A percentile compares a stretch with the other conserved stretches of the same genome.
These are phyloP conservation scores for Aratinga solstitialis DNA, from an alignment of 2,797 vertebrate genomes.

Conservation along the genomic window DNA sequence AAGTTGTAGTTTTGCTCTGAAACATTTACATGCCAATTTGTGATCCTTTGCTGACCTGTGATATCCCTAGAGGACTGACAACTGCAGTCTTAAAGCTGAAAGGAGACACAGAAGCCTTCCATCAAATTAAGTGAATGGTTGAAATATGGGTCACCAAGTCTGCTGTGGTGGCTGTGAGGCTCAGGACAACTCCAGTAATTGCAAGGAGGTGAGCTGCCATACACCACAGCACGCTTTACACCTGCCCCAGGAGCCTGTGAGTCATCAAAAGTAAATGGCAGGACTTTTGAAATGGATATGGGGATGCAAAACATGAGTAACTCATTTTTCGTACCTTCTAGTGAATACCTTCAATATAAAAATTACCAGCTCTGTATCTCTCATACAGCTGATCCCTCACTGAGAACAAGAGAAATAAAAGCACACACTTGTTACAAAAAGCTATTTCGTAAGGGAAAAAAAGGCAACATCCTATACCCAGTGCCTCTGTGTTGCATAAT, in stretches of 20 bases:
- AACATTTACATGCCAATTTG: not conserved
- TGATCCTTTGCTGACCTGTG: not conserved
- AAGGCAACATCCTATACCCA: not conserved
- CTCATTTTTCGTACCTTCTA: not conserved
- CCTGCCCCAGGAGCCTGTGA: not conserved
- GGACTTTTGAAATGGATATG: not conserved
- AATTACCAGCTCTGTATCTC: not conserved
- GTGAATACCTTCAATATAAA: not conserved
- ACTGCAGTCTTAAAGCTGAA: not conserved
- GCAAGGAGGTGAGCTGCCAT: not conserved
- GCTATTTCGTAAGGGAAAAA: not conserved
- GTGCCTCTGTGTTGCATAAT: not conserved
- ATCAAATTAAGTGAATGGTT: rapidly evolving
- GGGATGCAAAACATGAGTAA: not conserved
- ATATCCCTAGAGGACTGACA: not conserved
- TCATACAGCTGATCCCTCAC: not conserved
- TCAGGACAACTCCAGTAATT: not conserved
- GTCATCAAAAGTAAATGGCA: not conserved
- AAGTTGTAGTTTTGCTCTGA: not conserved
- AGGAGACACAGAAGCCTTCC: not conserved
- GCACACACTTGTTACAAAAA: not conserved
- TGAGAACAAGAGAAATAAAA: not conserved
- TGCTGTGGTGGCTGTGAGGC: not conserved
- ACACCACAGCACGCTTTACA: not conserved
- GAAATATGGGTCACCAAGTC: not conserved